phyloP scores from a whole-genome alignment of 1,140 invertebrate species.

The Centruroides vittatus region DNA sequence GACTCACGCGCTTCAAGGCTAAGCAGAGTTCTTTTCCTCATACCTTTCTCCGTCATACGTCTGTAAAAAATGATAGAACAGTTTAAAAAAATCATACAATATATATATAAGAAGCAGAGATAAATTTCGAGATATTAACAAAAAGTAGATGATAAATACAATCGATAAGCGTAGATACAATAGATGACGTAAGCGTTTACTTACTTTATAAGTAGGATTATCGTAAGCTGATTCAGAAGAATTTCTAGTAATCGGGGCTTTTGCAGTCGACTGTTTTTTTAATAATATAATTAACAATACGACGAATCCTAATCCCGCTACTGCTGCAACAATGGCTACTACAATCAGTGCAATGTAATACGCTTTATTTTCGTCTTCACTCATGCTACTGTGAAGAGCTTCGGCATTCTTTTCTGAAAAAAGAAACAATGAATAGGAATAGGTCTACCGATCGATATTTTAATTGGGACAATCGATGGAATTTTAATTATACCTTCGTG shows the following conservation, averaged over 20 bases:
- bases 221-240: conserved; percentile 58
- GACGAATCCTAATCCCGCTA: conserved; percentile 62
- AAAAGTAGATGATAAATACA: too few species aligned
- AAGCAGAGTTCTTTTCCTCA: conserved; percentile 7
- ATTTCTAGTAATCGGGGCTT: conserved; percentile 46
- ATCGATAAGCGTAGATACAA: too few species aligned
- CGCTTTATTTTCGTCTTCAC: conserved; percentile 38
- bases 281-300: conserved; percentile 62
- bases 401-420: conserved; percentile 44
- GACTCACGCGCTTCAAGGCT: too few species aligned
- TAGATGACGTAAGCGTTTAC: not conserved
- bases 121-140: too few species aligned
- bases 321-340: conserved; percentile 67
- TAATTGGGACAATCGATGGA: too few species aligned
- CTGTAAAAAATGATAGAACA: conserved; percentile 10
- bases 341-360: conserved; percentile 76
- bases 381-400: conserved; percentile 32
- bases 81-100: not conserved
- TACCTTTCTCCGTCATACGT: conserved; percentile 18
- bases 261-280: conserved; percentile 50
- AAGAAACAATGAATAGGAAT: conserved; percentile 2
- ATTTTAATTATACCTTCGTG: too few species aligned
- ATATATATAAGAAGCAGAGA: not conserved
- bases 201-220: conserved; percentile 86
- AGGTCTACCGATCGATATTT: too few species aligned